Percentiles rank a stretch among this genome's conserved stretches.
Evolutionary conservation across 2,888 invertebrate genomes (phyloP).

Genomic region (Hydrotaea diabolus): DNA sequence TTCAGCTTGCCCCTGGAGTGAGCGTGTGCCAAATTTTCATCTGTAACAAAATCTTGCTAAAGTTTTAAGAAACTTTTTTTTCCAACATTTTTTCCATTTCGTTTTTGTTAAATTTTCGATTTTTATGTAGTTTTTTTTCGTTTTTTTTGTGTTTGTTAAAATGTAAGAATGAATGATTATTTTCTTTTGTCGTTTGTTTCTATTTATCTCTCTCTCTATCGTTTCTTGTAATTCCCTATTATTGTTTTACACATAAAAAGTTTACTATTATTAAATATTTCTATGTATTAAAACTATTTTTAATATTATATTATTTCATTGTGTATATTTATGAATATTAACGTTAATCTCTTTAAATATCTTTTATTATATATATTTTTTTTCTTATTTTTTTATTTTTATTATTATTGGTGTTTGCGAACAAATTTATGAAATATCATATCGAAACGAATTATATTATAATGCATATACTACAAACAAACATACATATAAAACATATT

Average conservation of each 20-base stretch:
- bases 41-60: conserved; percentile 37
- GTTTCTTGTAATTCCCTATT: conserved; percentile 26
- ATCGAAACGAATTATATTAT: conserved; percentile 55
- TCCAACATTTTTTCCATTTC: background rate
- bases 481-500: conserved; percentile 46
- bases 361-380: conserved; percentile 2
- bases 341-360: conserved; percentile 17
- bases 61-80: conserved; percentile 24
- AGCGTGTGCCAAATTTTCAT: conserved; percentile 62
- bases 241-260: conserved; percentile 40
- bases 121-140: conserved; percentile 28
- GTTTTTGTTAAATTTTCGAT: conserved; percentile 17
- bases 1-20: conserved; percentile 27
- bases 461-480: conserved; percentile 12
- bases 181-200: conserved; percentile 20
- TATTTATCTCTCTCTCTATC: too few species aligned
- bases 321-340: conserved; percentile 38
- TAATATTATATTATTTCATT: conserved; percentile 11
- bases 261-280: conserved; percentile 48
- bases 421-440: conserved; percentile 51
- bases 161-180: conserved; percentile 20
- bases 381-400: conserved; percentile 2
- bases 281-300: conserved; percentile 33
- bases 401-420: conserved; percentile 66
- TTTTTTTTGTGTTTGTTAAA: conserved; percentile 35